Evolutionary conservation across 1,140 invertebrate genomes (phyloP), one percentile per base, ranked within the genome.

Genomic region (Rhynchophorus ferrugineus): DNA sequence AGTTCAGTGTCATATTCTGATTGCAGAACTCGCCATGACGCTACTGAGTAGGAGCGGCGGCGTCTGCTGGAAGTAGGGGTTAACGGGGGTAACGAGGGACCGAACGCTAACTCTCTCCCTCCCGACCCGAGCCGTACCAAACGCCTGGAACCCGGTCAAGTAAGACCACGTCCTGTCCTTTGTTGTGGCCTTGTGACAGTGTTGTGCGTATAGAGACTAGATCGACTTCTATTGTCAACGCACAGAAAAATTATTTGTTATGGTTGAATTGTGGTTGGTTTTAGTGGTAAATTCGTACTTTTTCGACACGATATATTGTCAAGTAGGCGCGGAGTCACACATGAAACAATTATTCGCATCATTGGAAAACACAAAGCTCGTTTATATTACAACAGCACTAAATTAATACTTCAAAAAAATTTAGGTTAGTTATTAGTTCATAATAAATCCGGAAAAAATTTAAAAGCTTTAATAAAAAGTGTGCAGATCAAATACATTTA

Each of bases 1-100:
- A 49, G 46, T 36, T 44, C 56, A 57, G 56, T 48, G 56, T 49
- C 56, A 47, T 57, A 70, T 78, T 78, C 73, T 77, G 70, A 76
- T 78, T 78, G 62, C 76, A 77, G 77, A 78, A 73, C 75, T 73
- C 73, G 75, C 76, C 73, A 78, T 68, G 68, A 58, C 63, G 75
- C 71, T 74, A 71, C 72, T 73, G 69, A 73, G 73, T 53, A 73
- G 75, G 72, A 72, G 72, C 73, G 71, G 74, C 73, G 74, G 72
- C 75, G 70, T 73, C 73, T 75, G 74, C 75, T 77, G 75, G 76
- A 78, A 78, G 76, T 78, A 77, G 76, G 76, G 75, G 46, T 35
- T 44, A 44, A 51, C 19, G 41, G 49, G 49, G 49, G 44, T 38
- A 74, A 71, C 76, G 76, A 74, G 75, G 75, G 77, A 76, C 74